A percentile compares a stretch with the other conserved stretches of the same genome.
Evolutionary conservation across 2,797 vertebrate species (phyloP).

Genomic region (Lindbergichthys nudifrons): DNA sequence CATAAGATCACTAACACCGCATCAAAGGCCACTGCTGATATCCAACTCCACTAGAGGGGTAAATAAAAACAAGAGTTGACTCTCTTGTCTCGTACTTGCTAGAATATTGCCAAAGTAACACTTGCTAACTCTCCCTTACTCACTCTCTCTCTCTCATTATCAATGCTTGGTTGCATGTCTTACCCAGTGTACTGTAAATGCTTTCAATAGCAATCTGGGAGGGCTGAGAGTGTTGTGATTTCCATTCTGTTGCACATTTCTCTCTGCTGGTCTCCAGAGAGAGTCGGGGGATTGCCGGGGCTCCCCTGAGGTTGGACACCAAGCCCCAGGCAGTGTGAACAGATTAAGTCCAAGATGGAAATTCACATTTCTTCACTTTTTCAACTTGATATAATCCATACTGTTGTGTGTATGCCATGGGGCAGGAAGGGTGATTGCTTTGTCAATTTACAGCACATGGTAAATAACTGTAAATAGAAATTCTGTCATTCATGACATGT

Average conservation of each 20-base stretch:
- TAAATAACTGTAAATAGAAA: conserved; percentile 52
- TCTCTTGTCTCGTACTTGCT: conserved; percentile 47
- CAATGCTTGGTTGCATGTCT: conserved; percentile 78
- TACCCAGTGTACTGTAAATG: conserved; percentile 83
- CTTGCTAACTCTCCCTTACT: conserved; percentile 11
- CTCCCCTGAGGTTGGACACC: conserved; percentile 78
- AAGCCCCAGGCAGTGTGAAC: conserved; percentile 74
- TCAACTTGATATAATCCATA: conserved; percentile 55
- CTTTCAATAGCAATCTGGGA: conserved; percentile 80
- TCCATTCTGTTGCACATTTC: conserved; percentile 83
- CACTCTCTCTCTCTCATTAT: conserved; percentile 74
- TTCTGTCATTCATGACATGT: conserved; percentile 19
- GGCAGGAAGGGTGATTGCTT: conserved; percentile 44
- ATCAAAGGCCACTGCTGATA: conserved; percentile 45
- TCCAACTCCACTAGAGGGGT: conserved; percentile 32
- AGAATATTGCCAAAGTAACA: conserved; percentile 47
- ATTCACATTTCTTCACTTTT: conserved; percentile 73
- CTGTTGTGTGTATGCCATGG: conserved; percentile 48
- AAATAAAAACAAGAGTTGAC: conserved; percentile 60
- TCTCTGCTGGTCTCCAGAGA: conserved; percentile 74
- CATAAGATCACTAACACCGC: conserved; percentile 44
- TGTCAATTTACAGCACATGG: conserved; percentile 34
- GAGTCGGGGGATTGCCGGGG: conserved; percentile 65
- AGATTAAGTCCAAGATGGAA: conserved; percentile 81
- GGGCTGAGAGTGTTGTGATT: conserved; percentile 79